Conservation (phyloP, 2,113 vertebrate genomes). For the human region GRCh38 chr3:96244501-96245000, state of each 20-base stretch:
- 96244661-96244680: background rate
- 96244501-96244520: background rate
- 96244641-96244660: background rate
- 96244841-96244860: too few species aligned
- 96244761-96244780: slow-evolving; percentile 94
- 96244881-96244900: too few species aligned
- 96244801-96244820: too few species aligned
- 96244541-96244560: background rate
- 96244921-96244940: too few species aligned
- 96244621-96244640: background rate
- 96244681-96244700: background rate
- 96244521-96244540: background rate
- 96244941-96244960: too few species aligned
- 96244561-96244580: background rate
- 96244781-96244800: slow-evolving; percentile 92
- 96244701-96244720: slow-evolving; percentile 78
- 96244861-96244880: too few species aligned
- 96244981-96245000: too few species aligned
- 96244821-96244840: too few species aligned
- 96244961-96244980: too few species aligned
- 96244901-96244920: too few species aligned
- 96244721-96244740: slow-evolving; percentile 94
- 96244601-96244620: background rate
- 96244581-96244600: background rate
- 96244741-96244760: slow-evolving; percentile 92